Conservation (phyloP, 2,797 vertebrate genomes). For the Brachyrhaphis roseni region DNA sequence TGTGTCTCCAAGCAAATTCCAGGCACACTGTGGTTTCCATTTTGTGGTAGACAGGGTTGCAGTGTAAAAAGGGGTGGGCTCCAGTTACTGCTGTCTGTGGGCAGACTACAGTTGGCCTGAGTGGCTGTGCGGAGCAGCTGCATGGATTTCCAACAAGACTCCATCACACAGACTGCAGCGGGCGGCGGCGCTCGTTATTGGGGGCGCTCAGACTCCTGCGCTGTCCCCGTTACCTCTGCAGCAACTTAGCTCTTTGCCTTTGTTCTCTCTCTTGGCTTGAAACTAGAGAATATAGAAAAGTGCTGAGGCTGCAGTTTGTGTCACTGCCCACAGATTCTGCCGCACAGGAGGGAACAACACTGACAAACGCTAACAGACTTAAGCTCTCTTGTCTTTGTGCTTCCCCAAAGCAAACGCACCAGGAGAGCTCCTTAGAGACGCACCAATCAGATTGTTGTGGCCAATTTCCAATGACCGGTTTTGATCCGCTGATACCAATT, state of each 20-base stretch:
- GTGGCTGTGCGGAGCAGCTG: conserved; percentile 63
- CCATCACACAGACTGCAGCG: conserved; percentile 67
- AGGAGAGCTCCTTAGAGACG: conserved; percentile 44
- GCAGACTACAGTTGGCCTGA: conserved; percentile 62
- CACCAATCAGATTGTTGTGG: not conserved
- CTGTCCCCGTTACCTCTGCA: conserved; percentile 81
- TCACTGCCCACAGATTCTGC: conserved; percentile 80
- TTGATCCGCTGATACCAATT: not conserved
- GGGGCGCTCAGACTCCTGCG: conserved; percentile 73
- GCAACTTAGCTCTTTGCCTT: conserved; percentile 76
- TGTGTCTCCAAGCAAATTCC: conserved; percentile 73
- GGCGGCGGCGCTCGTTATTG: conserved; percentile 65
- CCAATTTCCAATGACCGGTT: not conserved
- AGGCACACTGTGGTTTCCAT: conserved; percentile 78
- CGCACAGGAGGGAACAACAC: conserved; percentile 76
- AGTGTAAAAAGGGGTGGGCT: conserved; percentile 75
- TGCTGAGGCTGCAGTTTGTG: conserved; percentile 81
- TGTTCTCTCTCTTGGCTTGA: conserved; percentile 81
- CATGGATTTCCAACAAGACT: conserved; percentile 75
- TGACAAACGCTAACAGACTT: conserved; percentile 64
- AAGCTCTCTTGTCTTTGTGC: conserved; percentile 72
- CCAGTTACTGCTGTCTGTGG: conserved; percentile 69
- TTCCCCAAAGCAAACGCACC: conserved; percentile 60
- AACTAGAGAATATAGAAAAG: conserved; percentile 79
- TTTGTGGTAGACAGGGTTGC: conserved; percentile 74